These are phyloP conservation scores for Ochropleura plecta DNA, from an alignment of 2,888 invertebrate species.

Conservation along the genomic window DNA sequence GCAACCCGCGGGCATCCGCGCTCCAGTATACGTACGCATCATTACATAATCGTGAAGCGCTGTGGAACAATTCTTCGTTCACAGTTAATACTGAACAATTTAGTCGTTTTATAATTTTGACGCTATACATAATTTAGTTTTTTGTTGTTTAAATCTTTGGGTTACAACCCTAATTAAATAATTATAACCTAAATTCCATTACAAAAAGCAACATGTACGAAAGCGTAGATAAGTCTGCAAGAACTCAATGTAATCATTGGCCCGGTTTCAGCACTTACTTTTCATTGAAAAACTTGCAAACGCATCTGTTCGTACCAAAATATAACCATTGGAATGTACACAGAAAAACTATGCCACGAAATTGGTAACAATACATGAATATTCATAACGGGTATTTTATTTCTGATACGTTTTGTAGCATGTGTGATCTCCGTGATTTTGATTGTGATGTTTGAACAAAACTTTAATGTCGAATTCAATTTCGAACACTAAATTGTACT, in stretches of 20 bases:
- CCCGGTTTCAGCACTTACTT: not conserved
- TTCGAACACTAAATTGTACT: constrained; percentile 50
- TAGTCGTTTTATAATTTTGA: constrained; percentile 61
- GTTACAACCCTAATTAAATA: constrained; percentile 49
- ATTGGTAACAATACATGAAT: constrained; percentile 58
- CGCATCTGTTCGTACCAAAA: constrained; percentile 45
- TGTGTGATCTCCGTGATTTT: constrained; percentile 72
- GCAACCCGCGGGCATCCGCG: constrained; percentile 66
- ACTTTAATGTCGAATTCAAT: constrained; percentile 26
- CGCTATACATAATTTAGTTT: constrained; percentile 58
- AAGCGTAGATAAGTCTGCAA: constrained; percentile 41
- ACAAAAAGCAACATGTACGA: constrained; percentile 41
- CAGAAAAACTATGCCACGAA: constrained; percentile 55
- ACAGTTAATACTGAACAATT: constrained; percentile 85
- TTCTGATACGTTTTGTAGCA: constrained; percentile 27
- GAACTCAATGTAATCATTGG: constrained; percentile 22
- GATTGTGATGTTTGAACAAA: constrained; percentile 55
- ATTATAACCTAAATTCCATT: constrained; percentile 55
- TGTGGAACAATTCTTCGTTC: constrained; percentile 73
- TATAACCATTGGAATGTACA: constrained; percentile 63
- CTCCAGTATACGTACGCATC: constrained; percentile 64
- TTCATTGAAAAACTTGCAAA: constrained; percentile 44
- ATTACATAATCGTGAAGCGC: constrained; percentile 70
- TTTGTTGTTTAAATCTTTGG: constrained; percentile 42
- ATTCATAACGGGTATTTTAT: constrained; percentile 25